Evolutionary conservation across 2,797 vertebrate species (phyloP).

Genomic region (Ambastaia sidthimunki): DNA sequence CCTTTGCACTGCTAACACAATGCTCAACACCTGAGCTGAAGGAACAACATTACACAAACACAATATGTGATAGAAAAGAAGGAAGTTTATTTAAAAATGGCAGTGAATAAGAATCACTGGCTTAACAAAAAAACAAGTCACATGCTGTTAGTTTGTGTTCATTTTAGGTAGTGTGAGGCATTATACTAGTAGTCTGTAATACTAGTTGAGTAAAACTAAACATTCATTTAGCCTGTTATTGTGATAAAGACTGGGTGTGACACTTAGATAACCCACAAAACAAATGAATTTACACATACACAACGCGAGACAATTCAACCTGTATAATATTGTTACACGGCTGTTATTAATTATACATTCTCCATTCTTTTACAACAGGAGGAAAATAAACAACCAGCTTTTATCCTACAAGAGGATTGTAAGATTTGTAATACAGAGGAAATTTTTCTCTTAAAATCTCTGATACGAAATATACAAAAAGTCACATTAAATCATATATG

Average conservation of each 20-base stretch:
- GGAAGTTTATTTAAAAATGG: constrained; percentile 72
- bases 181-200: constrained; percentile 36
- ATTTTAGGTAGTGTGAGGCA: constrained; percentile 33
- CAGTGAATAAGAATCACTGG: constrained; percentile 73
- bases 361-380: constrained; percentile 25
- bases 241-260: constrained; percentile 35
- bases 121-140: constrained; percentile 57
- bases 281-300: constrained; percentile 10
- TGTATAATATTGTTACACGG: constrained; percentile 28
- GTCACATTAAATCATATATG: constrained; percentile 27
- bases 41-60: not conserved
- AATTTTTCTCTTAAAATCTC: constrained; percentile 7
- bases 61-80: constrained; percentile 20
- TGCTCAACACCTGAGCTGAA: too few species aligned
- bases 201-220: constrained; percentile 36
- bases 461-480: constrained; percentile 6
- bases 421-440: constrained; percentile 18
- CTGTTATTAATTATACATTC: constrained; percentile 47
- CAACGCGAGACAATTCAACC: constrained; percentile 24
- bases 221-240: constrained; percentile 37
- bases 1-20: too few species aligned
- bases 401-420: constrained; percentile 9
- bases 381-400: constrained; percentile 39
- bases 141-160: constrained; percentile 43
- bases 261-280: constrained; percentile 33